These are phyloP conservation scores for Mastacembelus armatus DNA, from an alignment of 2,797 vertebrate species.

Conservation along the genomic window DNA sequence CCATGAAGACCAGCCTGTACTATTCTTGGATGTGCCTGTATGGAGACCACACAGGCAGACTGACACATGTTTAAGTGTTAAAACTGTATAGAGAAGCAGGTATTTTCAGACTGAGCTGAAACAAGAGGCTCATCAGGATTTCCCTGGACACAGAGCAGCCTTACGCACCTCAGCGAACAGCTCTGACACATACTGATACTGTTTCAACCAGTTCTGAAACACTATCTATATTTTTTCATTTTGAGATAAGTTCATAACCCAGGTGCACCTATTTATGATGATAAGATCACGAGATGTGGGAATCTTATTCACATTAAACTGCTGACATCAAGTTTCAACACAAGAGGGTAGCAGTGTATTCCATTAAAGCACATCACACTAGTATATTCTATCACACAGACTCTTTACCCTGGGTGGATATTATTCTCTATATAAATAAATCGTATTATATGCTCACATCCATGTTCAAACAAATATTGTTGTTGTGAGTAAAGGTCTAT, in stretches of 20 bases:
- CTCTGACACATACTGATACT: background rate
- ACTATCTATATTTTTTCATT: background rate
- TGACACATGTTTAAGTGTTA: slow-evolving; percentile 55
- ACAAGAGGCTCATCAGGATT: background rate
- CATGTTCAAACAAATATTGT: background rate
- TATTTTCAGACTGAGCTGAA: slow-evolving; percentile 12
- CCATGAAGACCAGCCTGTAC: slow-evolving; percentile 41
- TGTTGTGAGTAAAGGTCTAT: background rate
- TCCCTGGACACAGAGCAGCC: background rate
- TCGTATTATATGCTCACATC: too few relatives aligned
- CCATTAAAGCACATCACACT: background rate
- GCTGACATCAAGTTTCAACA: slow-evolving; percentile 16
- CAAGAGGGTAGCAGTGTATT: slow-evolving; percentile 41
- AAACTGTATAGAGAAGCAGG: slow-evolving; percentile 3
- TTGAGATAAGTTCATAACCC: background rate
- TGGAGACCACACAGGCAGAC: slow-evolving; percentile 49
- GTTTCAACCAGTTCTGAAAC: background rate
- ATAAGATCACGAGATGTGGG: background rate
- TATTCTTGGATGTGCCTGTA: slow-evolving; percentile 41
- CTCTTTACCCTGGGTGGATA: background rate
- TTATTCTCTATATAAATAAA: background rate
- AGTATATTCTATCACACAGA: too few relatives aligned
- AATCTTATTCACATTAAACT: background rate
- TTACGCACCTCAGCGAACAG: background rate
- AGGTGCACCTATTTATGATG: background rate